Conservation (phyloP, 2,888 invertebrate species). For the Proisotoma minuta region DNA sequence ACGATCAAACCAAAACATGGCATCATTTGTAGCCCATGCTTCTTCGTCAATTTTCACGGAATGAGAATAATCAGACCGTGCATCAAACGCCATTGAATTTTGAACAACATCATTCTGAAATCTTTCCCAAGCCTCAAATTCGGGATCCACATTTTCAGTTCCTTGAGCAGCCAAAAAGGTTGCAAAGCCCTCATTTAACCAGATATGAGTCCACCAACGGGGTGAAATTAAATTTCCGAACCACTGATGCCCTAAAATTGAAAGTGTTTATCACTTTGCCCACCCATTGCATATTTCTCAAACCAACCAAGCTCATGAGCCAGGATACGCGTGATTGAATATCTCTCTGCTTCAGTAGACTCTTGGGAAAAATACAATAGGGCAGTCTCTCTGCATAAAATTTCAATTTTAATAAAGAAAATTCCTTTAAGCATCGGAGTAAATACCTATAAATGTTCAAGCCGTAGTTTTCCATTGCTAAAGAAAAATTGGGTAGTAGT, state of each 20-base stretch:
- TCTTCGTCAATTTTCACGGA: slow-evolving; percentile 36
- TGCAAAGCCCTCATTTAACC: slow-evolving; percentile 42
- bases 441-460: slow-evolving; percentile 38
- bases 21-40: slow-evolving; percentile 20
- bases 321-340: slow-evolving; percentile 28
- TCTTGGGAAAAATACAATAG: slow-evolving; percentile 34
- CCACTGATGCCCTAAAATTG: slow-evolving; percentile 34
- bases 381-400: slow-evolving; percentile 27
- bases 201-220: slow-evolving; percentile 38
- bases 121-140: slow-evolving; percentile 34
- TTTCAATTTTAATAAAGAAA: not conserved
- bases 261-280: not conserved
- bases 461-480: slow-evolving; percentile 36
- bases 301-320: slow-evolving; percentile 37
- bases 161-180: slow-evolving; percentile 34
- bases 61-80: slow-evolving; percentile 31
- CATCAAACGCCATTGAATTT: slow-evolving; percentile 36
- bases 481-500: not conserved
- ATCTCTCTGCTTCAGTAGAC: slow-evolving; percentile 38
- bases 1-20: slow-evolving; percentile 36
- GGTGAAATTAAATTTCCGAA: slow-evolving; percentile 34
- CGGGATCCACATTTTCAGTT: slow-evolving; percentile 22
- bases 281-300: not conserved
- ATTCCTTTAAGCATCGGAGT: not conserved
- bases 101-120: slow-evolving; percentile 35